Base-by-base conservation (phyloP, 1,140 invertebrate species). In the Saccostrea echinata region DNA sequence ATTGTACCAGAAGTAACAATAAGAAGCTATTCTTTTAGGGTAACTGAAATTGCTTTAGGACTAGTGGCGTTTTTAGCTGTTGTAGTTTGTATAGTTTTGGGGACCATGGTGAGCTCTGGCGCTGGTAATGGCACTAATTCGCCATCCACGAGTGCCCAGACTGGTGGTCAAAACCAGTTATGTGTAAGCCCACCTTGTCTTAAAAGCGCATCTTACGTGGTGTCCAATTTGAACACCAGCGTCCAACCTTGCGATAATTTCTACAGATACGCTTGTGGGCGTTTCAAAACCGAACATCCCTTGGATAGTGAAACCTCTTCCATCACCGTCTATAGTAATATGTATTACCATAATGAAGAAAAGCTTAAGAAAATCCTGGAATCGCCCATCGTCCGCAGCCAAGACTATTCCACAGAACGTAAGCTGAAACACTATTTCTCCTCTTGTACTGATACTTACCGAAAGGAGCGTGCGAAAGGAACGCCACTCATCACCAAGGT, bases 221-320 rank as follows among this genome's bases (percentile, higher is more conserved):
- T 92, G 51, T 85, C 86, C 21, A 91, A 91, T 57, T 95, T 96
- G 94, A 95, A 96, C 90, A 90, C 89, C 18, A 93, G 93, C 16
- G 93, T 95, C 0, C 94, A 96, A 85, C 96, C 96, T 0, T 96
- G 96, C 92, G 94, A 95, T 6, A 94, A 96, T 93, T 96, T 96
- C 91, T 96, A 95, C 91, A 90, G 95, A 71, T 96, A 95, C 87
- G 95, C 96, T 2, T 96, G 96, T 91, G 96, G 96, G 4, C 88
- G 90, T 27, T 94, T 92, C 85, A 76, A 76, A 3, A 86, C 9
- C 3, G 43, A 43, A 11, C 88, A 92, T 83, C 91, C 91, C 0
- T 84, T 94, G 16, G 81, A 91, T 35, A 86, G 91, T 12, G 90
- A 90, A 55, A 71, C 88, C 3, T 84, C 84, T 30, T 88, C 91